Evolutionary conservation across 2,888 invertebrate species (phyloP).

Genomic region (Itoplectis maculator): DNA sequence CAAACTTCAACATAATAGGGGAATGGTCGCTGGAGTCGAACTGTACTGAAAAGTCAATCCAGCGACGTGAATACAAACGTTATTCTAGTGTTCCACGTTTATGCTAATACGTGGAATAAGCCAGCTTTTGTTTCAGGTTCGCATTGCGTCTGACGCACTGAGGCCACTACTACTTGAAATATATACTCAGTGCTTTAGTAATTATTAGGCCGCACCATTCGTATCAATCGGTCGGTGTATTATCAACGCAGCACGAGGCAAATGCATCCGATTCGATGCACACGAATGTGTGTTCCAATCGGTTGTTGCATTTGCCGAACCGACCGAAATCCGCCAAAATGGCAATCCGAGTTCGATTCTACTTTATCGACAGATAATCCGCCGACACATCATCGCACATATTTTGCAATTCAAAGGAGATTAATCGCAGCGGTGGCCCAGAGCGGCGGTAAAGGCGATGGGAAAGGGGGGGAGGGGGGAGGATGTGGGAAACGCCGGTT

Average conservation of each 20-base stretch:
- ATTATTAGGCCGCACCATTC: background rate
- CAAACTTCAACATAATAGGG: no score
- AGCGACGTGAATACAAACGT: constrained; percentile 11
- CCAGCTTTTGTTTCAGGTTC: constrained; percentile 54
- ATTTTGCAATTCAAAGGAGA: constrained; percentile 51
- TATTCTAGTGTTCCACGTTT: constrained; percentile 42
- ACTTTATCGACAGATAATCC: constrained; percentile 50
- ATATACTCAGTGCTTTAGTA: background rate
- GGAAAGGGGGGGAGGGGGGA: no score
- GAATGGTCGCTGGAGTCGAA: background rate
- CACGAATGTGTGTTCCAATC: background rate
- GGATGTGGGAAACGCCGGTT: background rate
- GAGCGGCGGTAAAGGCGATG: background rate
- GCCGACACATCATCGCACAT: constrained; percentile 30
- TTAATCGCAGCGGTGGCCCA: constrained; percentile 31
- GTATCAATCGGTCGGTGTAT: background rate
- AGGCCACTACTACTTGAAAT: constrained; percentile 40
- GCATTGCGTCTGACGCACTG: constrained; percentile 55
- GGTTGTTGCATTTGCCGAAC: constrained; percentile 42
- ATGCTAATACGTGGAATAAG: constrained; percentile 61
- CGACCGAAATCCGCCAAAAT: background rate
- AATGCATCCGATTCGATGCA: constrained; percentile 16
- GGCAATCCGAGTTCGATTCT: constrained; percentile 8
- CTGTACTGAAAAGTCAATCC: constrained; percentile 23
- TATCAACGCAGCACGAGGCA: constrained; percentile 1